Evolutionary conservation across 1,140 invertebrate genomes (phyloP).

Genomic region (Drosophila carrolli): DNA sequence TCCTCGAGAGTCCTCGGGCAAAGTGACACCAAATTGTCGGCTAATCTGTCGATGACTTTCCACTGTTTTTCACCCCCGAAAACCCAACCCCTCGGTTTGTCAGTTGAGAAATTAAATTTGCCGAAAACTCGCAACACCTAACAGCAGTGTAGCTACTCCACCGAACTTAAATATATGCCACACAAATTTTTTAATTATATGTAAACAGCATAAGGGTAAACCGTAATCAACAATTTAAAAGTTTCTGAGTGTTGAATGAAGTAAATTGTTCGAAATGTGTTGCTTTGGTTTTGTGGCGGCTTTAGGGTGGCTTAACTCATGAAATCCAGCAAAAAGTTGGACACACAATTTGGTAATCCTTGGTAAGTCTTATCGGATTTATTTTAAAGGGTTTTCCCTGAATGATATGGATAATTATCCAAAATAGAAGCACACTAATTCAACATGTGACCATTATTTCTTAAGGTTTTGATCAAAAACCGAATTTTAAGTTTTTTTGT

Average conservation of each 20-base stretch:
- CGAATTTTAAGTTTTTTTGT: too few relatives aligned
- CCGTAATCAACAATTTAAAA: background rate
- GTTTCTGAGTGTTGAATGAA: background rate
- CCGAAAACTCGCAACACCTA: background rate
- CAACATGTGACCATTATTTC: too few relatives aligned
- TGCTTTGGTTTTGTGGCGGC: too few relatives aligned
- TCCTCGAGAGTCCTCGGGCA: slow-evolving; percentile 6
- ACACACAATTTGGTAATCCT: too few relatives aligned
- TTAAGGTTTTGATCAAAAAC: too few relatives aligned
- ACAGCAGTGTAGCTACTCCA: slow-evolving; percentile 11
- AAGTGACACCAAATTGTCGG: slow-evolving; percentile 72
- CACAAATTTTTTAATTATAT: background rate
- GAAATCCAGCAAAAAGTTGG: too few relatives aligned
- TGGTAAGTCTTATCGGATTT: too few relatives aligned
- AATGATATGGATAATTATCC: too few relatives aligned
- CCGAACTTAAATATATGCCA: background rate
- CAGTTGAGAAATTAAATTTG: background rate
- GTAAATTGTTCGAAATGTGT: background rate
- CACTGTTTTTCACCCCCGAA: background rate
- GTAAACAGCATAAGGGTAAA: background rate
- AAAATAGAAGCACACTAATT: too few relatives aligned
- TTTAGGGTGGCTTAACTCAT: too few relatives aligned
- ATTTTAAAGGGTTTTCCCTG: too few relatives aligned
- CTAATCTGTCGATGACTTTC: slow-evolving; percentile 71
- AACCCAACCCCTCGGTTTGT: background rate